Evolutionary conservation across 2,113 vertebrate species (phyloP), one percentile per base, ranked within the genome.

Genomic region (Rhineura floridana): DNA sequence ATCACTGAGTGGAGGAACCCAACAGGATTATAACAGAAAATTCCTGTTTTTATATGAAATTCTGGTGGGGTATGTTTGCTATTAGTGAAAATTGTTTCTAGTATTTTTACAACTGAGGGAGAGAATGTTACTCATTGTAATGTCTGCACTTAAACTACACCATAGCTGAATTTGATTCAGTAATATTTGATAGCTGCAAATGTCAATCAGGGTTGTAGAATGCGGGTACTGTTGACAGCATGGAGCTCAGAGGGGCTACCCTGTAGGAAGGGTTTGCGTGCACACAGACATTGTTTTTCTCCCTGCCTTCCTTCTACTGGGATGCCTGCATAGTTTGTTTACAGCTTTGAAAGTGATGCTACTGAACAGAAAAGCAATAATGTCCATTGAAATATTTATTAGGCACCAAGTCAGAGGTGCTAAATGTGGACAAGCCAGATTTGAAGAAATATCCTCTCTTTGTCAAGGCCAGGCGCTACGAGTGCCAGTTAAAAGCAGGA

Each of bases 351-450:
- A 9, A 59, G 6, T 70, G 46, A 36, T 62, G n/a, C 23, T 36
- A 28, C 65, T 50, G 50, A 33, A 67, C 17, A 65, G 44, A 63
- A 77, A 33, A 77, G n/a, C 39, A 52, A 30, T 67, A 36, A 81
- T 62, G 15, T 8, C 23, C 19, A 46, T 62, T 67, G 73, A 78
- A 89, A 87, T 95, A 39, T 92, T 96, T 81, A n/a, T 86, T 89
- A 99, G 98, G 99, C 33, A 98, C 98, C 94, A 99, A 99, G 85
- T 99, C 98, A 1, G 97, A 98, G 91, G 98, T 99, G 48, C 92
- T 99, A 90, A 97, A 99, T 93, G 96, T 99, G 44, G 98, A 99
- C 84, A 95, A 93, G n/a, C 98, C 98, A 67, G 98, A 99, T 89
- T 88, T 98, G 89, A 93, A 96, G 85, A 97, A 91, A 87, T 99